Base-by-base conservation (phyloP, 2,888 invertebrate species). In the Cataglyphis livida region DNA sequence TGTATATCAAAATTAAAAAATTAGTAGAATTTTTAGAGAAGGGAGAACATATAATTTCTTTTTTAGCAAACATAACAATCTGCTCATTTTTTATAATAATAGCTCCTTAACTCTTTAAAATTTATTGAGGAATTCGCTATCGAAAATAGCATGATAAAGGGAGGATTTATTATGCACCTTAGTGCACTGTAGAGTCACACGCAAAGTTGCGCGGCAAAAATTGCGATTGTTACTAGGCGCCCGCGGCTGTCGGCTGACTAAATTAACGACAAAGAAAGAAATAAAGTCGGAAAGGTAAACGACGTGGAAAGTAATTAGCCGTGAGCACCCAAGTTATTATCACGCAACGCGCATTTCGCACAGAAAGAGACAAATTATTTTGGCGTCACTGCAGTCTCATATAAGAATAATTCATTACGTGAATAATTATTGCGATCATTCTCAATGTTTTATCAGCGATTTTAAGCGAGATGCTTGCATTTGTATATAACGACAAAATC, bases 271-370 rank as follows among this genome's bases (percentile, higher is more conserved):
- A 74, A 83, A 79, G 74, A 57, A 64, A 73, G 74, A 83, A 84
- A 79, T 83, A 83, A 83, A 83, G 66, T 61, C 81, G 83, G 71
- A 71, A 68, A 66, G 44, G 66, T 81, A 68, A 83, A 78, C 65
- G 84, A 81, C 73, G 82, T 61, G 83, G 79, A 84, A 84, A 78
- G 84, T 79, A 86, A 86, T 87, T 86, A 86, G 83, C 83, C 84
- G 86, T 61, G 64, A 84, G 82, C 54, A 81, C 62, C 21, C 21
- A 78, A 78, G 78, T 78, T 78, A 78, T 66, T 78, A 78, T 78
- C 61, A 82, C 70, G 70, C 51, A 75, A 76, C 12, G 59, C 15
- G 38, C 44, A 62, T 35, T 70, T 54, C 54, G 21, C 48, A 66
- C 21, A 66, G 66, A 76, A 21, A 66, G 59, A 15, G 25, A 75